phyloP scores from a whole-genome alignment of 2,888 invertebrate genomes.

The Platycheirus albimanus region DNA sequence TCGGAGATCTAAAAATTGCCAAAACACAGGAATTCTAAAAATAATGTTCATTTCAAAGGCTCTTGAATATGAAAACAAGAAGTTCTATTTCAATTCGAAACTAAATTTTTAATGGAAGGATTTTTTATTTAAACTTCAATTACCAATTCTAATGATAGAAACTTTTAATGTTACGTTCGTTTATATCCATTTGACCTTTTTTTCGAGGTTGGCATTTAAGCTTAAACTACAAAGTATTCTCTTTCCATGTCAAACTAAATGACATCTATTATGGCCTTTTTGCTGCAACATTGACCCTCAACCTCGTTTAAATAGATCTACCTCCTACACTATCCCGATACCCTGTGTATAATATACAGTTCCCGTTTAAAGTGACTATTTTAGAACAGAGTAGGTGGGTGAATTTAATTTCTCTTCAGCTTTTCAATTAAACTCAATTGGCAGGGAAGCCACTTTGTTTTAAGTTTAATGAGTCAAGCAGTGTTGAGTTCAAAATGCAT shows the following conservation, averaged over 20 bases:
- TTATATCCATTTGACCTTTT: background rate
- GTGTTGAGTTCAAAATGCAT: constrained; percentile 18
- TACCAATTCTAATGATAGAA: background rate
- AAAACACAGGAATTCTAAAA: no score
- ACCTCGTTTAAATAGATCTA: no score
- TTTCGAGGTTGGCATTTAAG: background rate
- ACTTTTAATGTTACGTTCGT: no score
- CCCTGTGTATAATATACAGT: no score
- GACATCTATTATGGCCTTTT: background rate
- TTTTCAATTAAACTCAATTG: constrained; percentile 42
- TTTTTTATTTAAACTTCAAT: background rate
- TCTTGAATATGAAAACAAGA: no score
- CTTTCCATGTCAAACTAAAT: background rate
- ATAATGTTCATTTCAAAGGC: no score
- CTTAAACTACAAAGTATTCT: background rate
- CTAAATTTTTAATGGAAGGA: no score
- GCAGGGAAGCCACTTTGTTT: constrained; percentile 32
- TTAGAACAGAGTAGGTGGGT: background rate
- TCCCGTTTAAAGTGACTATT: background rate
- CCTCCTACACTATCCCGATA: background rate
- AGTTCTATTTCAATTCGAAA: no score
- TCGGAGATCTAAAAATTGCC: no score
- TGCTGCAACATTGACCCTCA: background rate
- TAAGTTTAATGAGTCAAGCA: constrained; percentile 26
- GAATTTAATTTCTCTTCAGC: constrained; percentile 13